A percentile compares a stretch with the other conserved stretches of the same genome.
These are phyloP conservation scores for Diarsia mendica DNA, from an alignment of 2,888 invertebrate genomes.

Conservation along the genomic window DNA sequence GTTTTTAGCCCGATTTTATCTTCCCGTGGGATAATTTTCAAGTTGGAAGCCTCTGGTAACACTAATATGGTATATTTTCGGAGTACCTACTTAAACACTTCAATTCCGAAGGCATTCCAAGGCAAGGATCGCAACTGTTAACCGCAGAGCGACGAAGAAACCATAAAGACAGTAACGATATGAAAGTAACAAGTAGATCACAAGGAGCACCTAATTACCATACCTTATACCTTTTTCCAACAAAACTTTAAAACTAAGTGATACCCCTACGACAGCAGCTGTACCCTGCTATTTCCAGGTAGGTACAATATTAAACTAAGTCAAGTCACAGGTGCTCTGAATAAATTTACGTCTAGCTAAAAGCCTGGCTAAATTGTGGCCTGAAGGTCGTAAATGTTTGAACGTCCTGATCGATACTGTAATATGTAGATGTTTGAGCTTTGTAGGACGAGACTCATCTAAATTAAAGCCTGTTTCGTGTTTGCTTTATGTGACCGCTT, in stretches of 20 bases:
- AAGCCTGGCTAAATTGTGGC: slow-evolving; percentile 54
- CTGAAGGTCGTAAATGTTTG: slow-evolving; percentile 48
- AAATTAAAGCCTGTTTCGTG: not conserved
- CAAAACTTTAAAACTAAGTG: not conserved
- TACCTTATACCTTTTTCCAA: not conserved
- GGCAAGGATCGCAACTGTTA: not conserved
- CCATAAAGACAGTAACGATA: not conserved
- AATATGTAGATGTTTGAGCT: slow-evolving; percentile 4
- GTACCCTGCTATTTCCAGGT: slow-evolving; percentile 41
- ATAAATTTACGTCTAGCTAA: slow-evolving; percentile 61
- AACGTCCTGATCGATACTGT: slow-evolving; percentile 39
- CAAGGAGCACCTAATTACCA: not conserved
- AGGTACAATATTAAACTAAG: slow-evolving; percentile 58
- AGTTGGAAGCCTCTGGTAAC: too few relatives aligned
- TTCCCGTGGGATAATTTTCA: too few relatives aligned
- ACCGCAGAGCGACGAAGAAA: too few relatives aligned
- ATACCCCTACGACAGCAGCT: slow-evolving; percentile 56
- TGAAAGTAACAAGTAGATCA: not conserved
- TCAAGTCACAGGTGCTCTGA: slow-evolving; percentile 61
- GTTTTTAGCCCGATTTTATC: too few relatives aligned
- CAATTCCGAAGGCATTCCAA: not conserved
- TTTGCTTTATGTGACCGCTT: not conserved
- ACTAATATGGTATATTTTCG: not conserved
- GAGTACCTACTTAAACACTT: not conserved
- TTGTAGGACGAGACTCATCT: not conserved